Conservation (phyloP, 2,113 vertebrate genomes). For the Sander lucioperca region DNA sequence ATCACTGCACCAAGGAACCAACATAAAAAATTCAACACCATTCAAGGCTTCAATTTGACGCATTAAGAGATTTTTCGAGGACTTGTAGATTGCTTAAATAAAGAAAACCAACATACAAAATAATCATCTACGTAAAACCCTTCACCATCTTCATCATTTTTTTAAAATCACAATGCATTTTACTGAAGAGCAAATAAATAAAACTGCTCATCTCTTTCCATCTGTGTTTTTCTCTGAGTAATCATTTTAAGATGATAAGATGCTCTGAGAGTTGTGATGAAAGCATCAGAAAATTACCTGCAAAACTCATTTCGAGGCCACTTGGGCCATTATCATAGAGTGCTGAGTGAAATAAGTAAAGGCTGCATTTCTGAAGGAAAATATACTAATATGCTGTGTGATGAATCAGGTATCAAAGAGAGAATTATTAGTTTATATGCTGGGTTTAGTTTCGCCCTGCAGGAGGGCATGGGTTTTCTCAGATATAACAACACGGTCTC, state of each 20-base stretch:
- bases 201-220: not conserved
- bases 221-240: constrained; percentile 13
- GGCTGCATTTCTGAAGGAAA: not conserved
- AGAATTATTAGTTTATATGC: not conserved
- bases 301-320: constrained; percentile 36
- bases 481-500: too few relatives aligned
- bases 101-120: not conserved
- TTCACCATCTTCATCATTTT: not conserved
- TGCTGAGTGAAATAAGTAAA: not conserved
- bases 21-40: not conserved
- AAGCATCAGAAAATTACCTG: constrained; percentile 44
- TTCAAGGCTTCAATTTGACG: not conserved
- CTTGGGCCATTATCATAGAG: constrained; percentile 37
- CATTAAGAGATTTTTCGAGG: not conserved
- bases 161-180: not conserved
- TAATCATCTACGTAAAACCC: not conserved
- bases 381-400: not conserved
- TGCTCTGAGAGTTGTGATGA: constrained; percentile 5
- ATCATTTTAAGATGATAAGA: constrained; percentile 27
- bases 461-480: not conserved
- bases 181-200: constrained; percentile 9
- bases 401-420: constrained; percentile 6
- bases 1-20: not conserved
- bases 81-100: not conserved
- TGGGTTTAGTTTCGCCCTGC: not conserved